These are phyloP conservation scores for Gnathonemus longibarbis DNA, from an alignment of 2,113 vertebrate species.

Conservation along the genomic window DNA sequence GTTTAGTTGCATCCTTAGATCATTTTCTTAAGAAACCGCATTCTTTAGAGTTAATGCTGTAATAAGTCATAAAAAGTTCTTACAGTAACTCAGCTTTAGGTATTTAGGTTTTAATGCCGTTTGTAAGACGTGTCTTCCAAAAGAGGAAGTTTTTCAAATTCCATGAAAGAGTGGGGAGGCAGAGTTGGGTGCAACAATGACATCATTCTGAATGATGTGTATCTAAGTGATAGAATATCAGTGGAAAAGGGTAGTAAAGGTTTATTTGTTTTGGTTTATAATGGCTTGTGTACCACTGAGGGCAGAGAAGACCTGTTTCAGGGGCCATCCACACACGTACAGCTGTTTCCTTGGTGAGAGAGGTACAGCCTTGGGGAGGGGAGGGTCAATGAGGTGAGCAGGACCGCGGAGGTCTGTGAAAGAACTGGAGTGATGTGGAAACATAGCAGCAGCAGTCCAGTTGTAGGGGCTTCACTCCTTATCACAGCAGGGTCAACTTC, in stretches of 20 bases:
- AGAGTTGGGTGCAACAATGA: neutral
- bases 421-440: neutral
- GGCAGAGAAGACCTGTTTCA: neutral
- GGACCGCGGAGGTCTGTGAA: neutral
- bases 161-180: neutral
- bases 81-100: neutral
- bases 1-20: neutral
- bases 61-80: neutral
- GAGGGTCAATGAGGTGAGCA: neutral
- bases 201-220: neutral
- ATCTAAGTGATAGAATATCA: neutral
- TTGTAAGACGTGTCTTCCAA: neutral
- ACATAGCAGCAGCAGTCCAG: neutral
- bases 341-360: neutral
- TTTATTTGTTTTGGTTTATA: neutral
- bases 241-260: neutral
- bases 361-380: neutral
- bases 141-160: neutral
- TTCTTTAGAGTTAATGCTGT: neutral
- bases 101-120: neutral
- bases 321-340: neutral
- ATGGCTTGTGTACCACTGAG: neutral
- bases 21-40: neutral
- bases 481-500: neutral
- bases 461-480: neutral